Conservation (phyloP, 1,140 invertebrate species). For the Battus philenor region DNA sequence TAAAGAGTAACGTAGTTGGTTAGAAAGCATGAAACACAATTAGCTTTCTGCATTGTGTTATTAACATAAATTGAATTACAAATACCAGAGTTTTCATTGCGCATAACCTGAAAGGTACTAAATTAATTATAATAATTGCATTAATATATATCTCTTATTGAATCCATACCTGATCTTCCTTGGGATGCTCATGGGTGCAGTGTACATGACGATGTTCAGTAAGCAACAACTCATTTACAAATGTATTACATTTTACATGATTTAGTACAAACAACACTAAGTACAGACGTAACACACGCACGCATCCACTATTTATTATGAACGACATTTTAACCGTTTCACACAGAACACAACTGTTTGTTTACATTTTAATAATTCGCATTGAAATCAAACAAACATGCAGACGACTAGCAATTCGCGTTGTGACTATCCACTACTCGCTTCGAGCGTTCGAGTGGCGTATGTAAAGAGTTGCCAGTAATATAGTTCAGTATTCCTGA, state of each 20-base stretch:
- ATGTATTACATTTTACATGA: slow-evolving; percentile 33
- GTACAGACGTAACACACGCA: slow-evolving; percentile 33
- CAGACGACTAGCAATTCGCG: slow-evolving; percentile 15
- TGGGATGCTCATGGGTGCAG: slow-evolving; percentile 59
- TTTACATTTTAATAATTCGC: slow-evolving; percentile 54
- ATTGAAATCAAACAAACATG: slow-evolving; percentile 10
- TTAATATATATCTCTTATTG: not conserved
- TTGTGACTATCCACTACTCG: slow-evolving; percentile 22
- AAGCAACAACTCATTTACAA: slow-evolving; percentile 36
- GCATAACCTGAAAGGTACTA: slow-evolving; percentile 5
- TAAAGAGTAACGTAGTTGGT: slow-evolving; percentile 2
- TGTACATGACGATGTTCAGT: slow-evolving; percentile 48
- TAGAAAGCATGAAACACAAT: slow-evolving; percentile 15
- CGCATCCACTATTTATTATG: slow-evolving; percentile 21
- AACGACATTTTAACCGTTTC: slow-evolving; percentile 40
- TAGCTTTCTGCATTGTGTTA: slow-evolving; percentile 2
- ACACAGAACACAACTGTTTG: slow-evolving; percentile 38
- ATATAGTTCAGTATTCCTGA: no score
- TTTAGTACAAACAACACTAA: slow-evolving; percentile 30
- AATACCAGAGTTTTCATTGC: not conserved
- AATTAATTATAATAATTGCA: not conserved
- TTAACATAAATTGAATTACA: slow-evolving; percentile 6
- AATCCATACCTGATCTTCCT: slow-evolving; percentile 50
- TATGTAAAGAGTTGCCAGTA: no score
- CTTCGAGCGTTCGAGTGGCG: no score